phyloP scores from a whole-genome alignment of 2,797 vertebrate genomes.

The Cacajao melanocephalus region DNA sequence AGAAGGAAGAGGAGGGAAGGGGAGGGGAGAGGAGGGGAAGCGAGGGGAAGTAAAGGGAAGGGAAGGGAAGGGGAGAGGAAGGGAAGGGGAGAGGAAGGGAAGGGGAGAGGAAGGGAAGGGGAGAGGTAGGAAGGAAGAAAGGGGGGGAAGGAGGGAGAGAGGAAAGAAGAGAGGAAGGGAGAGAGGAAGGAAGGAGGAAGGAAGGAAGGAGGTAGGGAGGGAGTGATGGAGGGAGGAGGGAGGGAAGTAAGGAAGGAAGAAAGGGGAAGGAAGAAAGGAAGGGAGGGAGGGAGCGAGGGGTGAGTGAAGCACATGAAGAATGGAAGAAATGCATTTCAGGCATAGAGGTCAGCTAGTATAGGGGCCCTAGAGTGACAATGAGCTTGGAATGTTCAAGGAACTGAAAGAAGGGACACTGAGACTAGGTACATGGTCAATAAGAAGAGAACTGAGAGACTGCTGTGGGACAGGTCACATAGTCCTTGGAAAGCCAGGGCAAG shows the following conservation, averaged over 20 bases:
- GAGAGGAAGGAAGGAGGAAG: accelerated
- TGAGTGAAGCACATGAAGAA: not conserved
- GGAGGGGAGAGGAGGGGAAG: no score
- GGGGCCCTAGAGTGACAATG: not conserved
- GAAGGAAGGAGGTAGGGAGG: accelerated
- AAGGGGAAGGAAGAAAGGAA: no score
- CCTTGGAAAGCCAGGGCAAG: not conserved
- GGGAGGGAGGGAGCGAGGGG: no score
- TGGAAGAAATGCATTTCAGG: not conserved
- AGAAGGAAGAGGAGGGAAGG: no score
- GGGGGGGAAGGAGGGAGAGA: no score
- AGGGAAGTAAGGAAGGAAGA: no score
- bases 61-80: accelerated
- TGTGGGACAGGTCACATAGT: not conserved
- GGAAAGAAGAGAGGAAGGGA: no score
- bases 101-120: accelerated
- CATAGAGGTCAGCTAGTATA: not conserved
- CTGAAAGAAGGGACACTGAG: not conserved
- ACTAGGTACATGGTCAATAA: not conserved
- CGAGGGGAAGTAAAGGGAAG: no score
- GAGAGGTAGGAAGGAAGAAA: no score
- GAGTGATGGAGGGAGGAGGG: no score
- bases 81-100: no score
- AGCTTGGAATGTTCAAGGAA: not conserved
- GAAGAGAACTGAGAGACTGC: not conserved